Evolutionary conservation across 2,888 invertebrate species (phyloP), one percentile per base, ranked within the genome.

Genomic region (Callyntrura sp.): DNA sequence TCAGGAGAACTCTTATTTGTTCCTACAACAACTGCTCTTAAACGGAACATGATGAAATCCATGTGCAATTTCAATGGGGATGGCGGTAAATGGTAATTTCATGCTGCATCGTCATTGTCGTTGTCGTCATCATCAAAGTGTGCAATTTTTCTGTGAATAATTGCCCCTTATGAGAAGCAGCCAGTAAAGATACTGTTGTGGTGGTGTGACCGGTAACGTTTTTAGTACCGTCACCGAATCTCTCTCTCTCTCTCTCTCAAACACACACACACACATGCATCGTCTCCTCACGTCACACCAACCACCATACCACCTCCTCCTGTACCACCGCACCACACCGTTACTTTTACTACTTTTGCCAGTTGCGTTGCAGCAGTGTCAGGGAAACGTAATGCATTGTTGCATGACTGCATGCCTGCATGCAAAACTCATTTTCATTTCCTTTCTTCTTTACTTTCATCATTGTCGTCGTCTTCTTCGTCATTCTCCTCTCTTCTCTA

Each of bases 81-180:
- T 70, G 68, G 68, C 68, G 68, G 35, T 45, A 70, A 70, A 45
- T 70, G 70, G 43, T 70, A 70, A 70, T 70, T 17, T 70, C 70
- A 70, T 70, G 70, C 70, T 70, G 70, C 70, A 70, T 70, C 20
- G 17, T 12, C 62, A 62, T 62, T 25, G 62, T 51, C 12, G 51
- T 51, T 14, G 51, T 51, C 51, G 9, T 35, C 35, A 35, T 35
- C 35, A 35, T 35, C 35, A 35, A 35, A 17, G 23, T 62, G 62
- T 62, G 45, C 45, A 45, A 12, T 2, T 55, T 55, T 55, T 55
- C 8, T n/a, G 55, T 70, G 45, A 25, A 62, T 23, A 55, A 51
- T 51, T 51, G 51, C 51, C 11, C 35, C 35, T 2, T 11, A 51
- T 14, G 51, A 51, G 14, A 25, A 28, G 14, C 1, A 28, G 6